Evolutionary conservation across 2,797 vertebrate genomes (phyloP).

Genomic region (Rhadinocentrus ornatus): DNA sequence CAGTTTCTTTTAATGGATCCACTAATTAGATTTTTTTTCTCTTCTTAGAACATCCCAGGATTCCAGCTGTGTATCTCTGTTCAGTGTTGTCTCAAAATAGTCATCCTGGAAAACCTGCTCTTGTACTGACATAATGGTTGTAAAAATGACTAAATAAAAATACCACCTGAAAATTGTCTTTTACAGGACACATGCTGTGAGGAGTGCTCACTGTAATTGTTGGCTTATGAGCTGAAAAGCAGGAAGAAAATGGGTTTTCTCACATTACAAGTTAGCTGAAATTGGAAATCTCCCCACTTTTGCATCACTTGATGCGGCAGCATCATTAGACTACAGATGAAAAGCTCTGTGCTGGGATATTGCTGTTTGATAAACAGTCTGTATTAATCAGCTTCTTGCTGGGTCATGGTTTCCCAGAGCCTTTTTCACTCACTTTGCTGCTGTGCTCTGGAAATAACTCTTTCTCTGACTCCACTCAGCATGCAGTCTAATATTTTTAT

Average conservation of each 20-base stretch:
- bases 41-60: conserved; percentile 18
- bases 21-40: not conserved
- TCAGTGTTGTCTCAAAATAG: conserved; percentile 42
- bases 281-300: conserved; percentile 54
- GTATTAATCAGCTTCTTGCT: conserved; percentile 63
- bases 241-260: conserved; percentile 39
- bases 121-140: conserved; percentile 43
- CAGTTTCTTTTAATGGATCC: conserved; percentile 8
- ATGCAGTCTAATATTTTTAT: conserved; percentile 34
- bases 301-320: conserved; percentile 40
- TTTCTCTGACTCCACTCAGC: conserved; percentile 14
- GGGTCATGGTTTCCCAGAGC: conserved; percentile 35
- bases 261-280: conserved; percentile 52
- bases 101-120: conserved; percentile 50
- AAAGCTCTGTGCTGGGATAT: conserved; percentile 39
- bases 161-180: conserved; percentile 70
- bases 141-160: conserved; percentile 37
- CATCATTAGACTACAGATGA: conserved; percentile 60
- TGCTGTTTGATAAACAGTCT: conserved; percentile 63
- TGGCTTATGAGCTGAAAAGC: conserved; percentile 58
- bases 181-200: conserved; percentile 60
- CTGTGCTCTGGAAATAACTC: conserved; percentile 17
- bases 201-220: conserved; percentile 56
- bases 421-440: conserved; percentile 34
- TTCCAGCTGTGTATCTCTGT: conserved; percentile 40